A percentile compares a stretch with the other conserved stretches of the same genome.
Evolutionary conservation across 2,888 invertebrate species (phyloP).

Genomic region (Brachypalpus laphriformis): DNA sequence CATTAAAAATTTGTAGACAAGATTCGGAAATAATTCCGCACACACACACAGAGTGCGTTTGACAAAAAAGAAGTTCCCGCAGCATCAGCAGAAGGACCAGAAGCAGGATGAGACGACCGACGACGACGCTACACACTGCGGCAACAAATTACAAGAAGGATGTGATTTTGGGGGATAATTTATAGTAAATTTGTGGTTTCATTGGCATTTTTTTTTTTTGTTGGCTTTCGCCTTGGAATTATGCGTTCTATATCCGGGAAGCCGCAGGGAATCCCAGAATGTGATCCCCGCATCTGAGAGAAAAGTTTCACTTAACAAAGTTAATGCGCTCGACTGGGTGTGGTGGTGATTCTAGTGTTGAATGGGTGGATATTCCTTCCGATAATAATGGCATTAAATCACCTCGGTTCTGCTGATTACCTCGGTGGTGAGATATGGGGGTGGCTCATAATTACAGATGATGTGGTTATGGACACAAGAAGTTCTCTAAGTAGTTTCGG

Average conservation of each 20-base stretch:
- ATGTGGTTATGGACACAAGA: slow-evolving; percentile 37
- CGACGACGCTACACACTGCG: slow-evolving; percentile 33
- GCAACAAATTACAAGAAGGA: slow-evolving; percentile 72
- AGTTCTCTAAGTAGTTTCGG: background rate
- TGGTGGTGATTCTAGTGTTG: slow-evolving; percentile 31
- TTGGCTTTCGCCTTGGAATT: slow-evolving; percentile 29
- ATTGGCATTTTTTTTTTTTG: slow-evolving; percentile 31
- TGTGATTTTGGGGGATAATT: slow-evolving; percentile 74
- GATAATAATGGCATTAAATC: slow-evolving; percentile 72
- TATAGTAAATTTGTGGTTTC: slow-evolving; percentile 73
- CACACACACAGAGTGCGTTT: slow-evolving; percentile 36
- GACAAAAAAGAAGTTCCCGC: slow-evolving; percentile 50
- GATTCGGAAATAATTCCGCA: slow-evolving; percentile 72
- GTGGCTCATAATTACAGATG: slow-evolving; percentile 25
- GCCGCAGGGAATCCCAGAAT: slow-evolving; percentile 58
- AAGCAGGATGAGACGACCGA: slow-evolving; percentile 2
- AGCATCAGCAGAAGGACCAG: background rate
- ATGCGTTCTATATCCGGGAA: slow-evolving; percentile 62
- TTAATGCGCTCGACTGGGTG: slow-evolving; percentile 64
- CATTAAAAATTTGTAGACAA: slow-evolving; percentile 74
- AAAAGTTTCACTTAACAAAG: slow-evolving; percentile 71
- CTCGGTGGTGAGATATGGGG: slow-evolving; percentile 31
- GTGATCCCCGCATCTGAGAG: slow-evolving; percentile 33
- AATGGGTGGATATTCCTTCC: slow-evolving; percentile 62
- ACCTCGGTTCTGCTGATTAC: slow-evolving; percentile 68